A percentile compares a stretch with the other conserved stretches of the same genome.
Evolutionary conservation across 2,113 vertebrate species (phyloP).

Genomic region (Pampusana beccarii): DNA sequence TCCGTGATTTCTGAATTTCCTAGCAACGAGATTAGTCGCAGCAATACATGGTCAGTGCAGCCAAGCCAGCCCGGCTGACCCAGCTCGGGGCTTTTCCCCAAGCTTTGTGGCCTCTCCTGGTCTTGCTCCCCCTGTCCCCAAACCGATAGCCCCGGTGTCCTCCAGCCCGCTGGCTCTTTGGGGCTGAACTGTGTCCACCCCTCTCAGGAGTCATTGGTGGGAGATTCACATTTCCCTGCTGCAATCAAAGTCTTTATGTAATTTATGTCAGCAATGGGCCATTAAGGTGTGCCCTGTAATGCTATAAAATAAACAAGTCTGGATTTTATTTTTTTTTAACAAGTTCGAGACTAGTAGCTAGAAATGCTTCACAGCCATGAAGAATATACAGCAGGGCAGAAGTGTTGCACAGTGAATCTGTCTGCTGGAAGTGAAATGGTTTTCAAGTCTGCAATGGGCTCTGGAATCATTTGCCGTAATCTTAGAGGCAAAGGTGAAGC

Average conservation of each 20-base stretch:
- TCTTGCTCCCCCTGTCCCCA: background rate
- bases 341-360: background rate
- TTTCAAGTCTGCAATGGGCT: background rate
- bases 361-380: background rate
- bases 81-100: background rate
- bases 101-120: accelerated
- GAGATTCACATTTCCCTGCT: background rate
- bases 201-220: background rate
- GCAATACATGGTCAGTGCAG: accelerated
- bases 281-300: background rate
- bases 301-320: background rate
- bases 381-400: background rate
- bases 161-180: background rate
- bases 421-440: background rate
- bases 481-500: background rate
- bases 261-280: background rate
- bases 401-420: background rate
- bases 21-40: background rate
- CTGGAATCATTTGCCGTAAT: background rate
- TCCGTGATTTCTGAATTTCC: background rate
- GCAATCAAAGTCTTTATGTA: background rate
- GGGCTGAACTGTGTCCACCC: accelerated
- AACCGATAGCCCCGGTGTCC: accelerated
- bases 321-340: background rate
- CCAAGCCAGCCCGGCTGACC: background rate